Base-by-base conservation (phyloP, 2,888 invertebrate genomes). In the Crioceris asparagi region DNA sequence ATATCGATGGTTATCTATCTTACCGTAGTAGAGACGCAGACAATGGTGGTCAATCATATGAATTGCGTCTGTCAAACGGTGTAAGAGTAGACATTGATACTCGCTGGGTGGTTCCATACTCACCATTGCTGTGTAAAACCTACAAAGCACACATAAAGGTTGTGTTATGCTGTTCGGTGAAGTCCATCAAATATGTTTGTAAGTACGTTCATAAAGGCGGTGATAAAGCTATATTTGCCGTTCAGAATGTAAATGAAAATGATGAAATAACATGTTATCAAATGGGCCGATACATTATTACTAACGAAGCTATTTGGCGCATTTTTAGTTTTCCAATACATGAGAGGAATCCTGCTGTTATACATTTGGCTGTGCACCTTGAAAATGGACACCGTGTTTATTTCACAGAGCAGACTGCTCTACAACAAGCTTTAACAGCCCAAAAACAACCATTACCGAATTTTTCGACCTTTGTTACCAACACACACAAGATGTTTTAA, bases 251-350 rank as follows among this genome's bases (percentile, higher is more conserved):
- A 10, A 21, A 21, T 21, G 10, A 10, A 6, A 21, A 21, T 10
- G 21, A 21, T 21, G 21, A 21, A 21, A 21, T 21, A 7, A 7
- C 21, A 21, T 10, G 21, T 10, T 21, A 21, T 21, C 21, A 21
- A 21, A 10, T 21, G 6, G 21, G 21, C 10, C 21, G 21, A 7
- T 21, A 21, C 10, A 10, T 21, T 6, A 21, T 7, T 29, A 29
- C 29, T 8, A 29, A 29, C 11, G 29, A 29, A 29, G 29, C 29
- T 29, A 11, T 29, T 11, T 29, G 29, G 29, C 29, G 29, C 6
- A 29, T 29, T 7, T 29, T 21, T 21, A 7, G 7, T 6, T 21
- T 21, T 21, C 21, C 7, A 7, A 21, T 21, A 21, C 21, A 21
- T 11, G 29, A 29, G 29, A 7, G 29, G 14, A 7, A 29, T 29